These are phyloP conservation scores for Crotalus helleri DNA, from an alignment of 2,113 vertebrate genomes.

Conservation along the genomic window DNA sequence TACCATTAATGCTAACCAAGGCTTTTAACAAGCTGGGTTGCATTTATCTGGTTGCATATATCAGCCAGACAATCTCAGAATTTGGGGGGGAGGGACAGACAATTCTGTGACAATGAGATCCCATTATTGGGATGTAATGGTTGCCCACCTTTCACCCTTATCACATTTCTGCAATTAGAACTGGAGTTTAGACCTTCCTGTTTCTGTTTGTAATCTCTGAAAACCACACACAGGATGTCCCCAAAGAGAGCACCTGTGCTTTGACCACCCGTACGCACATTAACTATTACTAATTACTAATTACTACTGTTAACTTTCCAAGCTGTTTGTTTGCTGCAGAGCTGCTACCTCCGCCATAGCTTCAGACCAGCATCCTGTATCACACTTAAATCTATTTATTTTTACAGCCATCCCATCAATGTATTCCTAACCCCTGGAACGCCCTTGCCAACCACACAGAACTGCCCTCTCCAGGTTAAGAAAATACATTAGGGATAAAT, in stretches of 20 bases:
- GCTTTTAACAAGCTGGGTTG: too few relatives aligned
- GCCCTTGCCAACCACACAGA: not conserved
- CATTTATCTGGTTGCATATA: too few relatives aligned
- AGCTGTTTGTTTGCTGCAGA: not conserved
- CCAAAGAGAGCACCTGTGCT: not conserved
- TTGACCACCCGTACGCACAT: not conserved
- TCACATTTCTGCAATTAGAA: not conserved
- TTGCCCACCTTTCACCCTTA: not conserved
- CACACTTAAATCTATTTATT: not conserved
- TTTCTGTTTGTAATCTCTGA: not conserved
- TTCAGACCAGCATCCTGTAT: conserved; percentile 5
- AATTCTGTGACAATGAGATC: not conserved
- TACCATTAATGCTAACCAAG: too few relatives aligned
- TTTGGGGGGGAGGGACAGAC: not conserved
- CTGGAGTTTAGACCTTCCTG: not conserved
- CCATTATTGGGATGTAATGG: not conserved
- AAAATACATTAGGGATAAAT: not conserved
- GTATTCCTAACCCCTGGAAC: not conserved
- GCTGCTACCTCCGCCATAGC: not conserved
- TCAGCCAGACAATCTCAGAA: not conserved
- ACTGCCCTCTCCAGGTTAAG: not conserved
- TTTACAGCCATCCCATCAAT: not conserved
- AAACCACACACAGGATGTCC: not conserved
- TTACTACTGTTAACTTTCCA: not conserved
- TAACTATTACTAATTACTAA: too few relatives aligned